These are phyloP conservation scores for Nerophis lumbriciformis DNA, from an alignment of 2,113 vertebrate species.

Conservation along the genomic window DNA sequence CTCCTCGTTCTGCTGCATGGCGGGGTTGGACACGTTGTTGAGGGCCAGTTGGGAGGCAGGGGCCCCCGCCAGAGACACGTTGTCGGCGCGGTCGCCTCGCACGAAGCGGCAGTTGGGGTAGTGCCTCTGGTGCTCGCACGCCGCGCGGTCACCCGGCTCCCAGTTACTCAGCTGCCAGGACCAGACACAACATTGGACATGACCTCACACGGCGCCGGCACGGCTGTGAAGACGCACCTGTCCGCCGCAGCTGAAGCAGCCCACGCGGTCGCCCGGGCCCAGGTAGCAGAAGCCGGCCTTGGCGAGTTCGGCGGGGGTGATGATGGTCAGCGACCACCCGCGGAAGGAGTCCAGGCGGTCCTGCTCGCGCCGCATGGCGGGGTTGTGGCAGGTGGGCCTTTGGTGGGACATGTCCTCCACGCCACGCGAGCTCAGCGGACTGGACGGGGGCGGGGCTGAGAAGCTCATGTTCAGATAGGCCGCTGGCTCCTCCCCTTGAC, in stretches of 20 bases:
- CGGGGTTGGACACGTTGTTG: constrained; percentile 83
- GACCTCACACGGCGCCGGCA: background rate
- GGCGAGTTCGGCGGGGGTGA: constrained; percentile 83
- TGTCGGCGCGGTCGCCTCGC: constrained; percentile 74
- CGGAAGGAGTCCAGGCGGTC: constrained; percentile 83
- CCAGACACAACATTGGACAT: background rate
- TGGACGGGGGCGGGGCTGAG: constrained; percentile 74
- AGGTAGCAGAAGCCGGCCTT: constrained; percentile 95
- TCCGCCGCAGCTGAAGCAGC: constrained; percentile 91
- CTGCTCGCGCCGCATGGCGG: constrained; percentile 84
- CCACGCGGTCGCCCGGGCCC: constrained; percentile 85
- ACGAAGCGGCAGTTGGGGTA: constrained; percentile 90
- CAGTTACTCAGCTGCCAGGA: constrained; percentile 82
- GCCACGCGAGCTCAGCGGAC: constrained; percentile 71
- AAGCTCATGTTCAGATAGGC: constrained; percentile 80
- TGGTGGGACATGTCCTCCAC: constrained; percentile 77
- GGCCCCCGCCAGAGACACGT: constrained; percentile 63
- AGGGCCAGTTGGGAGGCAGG: constrained; percentile 57
- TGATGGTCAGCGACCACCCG: constrained; percentile 78
- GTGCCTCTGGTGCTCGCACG: constrained; percentile 89
- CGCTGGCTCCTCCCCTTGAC: constrained; percentile 71
- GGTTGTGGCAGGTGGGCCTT: constrained; percentile 70
- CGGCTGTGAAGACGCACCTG: constrained; percentile 41
- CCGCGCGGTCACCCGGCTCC: constrained; percentile 92
- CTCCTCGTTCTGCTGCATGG: constrained; percentile 87